phyloP scores from a whole-genome alignment of 2,888 invertebrate genomes.

The Epinotia nisella region DNA sequence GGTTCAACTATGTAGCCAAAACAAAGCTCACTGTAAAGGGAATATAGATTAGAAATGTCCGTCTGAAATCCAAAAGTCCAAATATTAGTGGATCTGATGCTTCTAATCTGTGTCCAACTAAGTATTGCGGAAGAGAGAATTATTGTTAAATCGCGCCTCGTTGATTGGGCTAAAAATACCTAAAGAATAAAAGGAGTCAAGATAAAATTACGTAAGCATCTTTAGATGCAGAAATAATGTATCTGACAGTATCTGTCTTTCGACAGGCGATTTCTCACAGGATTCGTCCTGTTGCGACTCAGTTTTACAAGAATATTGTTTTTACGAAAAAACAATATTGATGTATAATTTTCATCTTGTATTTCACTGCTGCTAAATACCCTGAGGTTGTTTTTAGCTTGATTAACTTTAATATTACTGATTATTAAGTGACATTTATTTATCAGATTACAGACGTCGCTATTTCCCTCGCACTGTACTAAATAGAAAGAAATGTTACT shows the following conservation, averaged over 20 bases:
- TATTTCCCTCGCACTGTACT: neutral
- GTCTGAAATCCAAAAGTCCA: constrained; percentile 13
- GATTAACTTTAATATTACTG: constrained; percentile 6
- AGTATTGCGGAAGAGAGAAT: neutral
- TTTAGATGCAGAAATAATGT: neutral
- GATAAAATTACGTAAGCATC: constrained; percentile 12
- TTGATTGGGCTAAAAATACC: neutral
- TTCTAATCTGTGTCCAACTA: constrained; percentile 6
- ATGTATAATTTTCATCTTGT: neutral
- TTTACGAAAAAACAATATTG: neutral
- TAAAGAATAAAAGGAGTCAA: constrained; percentile 4
- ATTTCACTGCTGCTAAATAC: constrained; percentile 37
- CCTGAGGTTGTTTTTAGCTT: constrained; percentile 22
- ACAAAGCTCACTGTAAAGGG: neutral
- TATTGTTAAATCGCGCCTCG: constrained; percentile 1
- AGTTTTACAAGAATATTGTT: neutral
- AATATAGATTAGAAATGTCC: constrained; percentile 3
- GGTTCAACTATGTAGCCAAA: neutral
- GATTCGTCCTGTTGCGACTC: neutral
- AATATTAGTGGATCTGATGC: neutral
- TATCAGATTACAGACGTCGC: neutral
- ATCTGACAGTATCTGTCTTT: neutral
- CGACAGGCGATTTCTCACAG: neutral
- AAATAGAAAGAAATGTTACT: constrained; percentile 7
- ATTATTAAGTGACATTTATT: constrained; percentile 11